Percentiles rank a stretch among this genome's conserved stretches.
phyloP scores from a whole-genome alignment of 2,888 invertebrate genomes.

The Strigamia transsilvanica region DNA sequence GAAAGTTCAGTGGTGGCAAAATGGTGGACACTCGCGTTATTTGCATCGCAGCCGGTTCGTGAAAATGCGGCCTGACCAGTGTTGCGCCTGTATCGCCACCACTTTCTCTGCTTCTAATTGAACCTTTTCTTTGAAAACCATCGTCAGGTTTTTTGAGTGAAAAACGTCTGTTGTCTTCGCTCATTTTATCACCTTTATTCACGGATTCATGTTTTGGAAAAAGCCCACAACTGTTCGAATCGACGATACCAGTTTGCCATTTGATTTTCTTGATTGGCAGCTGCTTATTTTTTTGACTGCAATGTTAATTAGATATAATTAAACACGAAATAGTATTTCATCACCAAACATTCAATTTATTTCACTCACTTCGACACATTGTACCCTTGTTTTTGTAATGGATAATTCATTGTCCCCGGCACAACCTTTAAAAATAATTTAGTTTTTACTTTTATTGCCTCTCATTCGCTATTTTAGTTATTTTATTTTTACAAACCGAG shows the following conservation, averaged over 20 bases:
- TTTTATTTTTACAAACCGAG: constrained; percentile 4
- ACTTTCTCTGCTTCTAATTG: constrained; percentile 1
- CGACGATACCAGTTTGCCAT: constrained; percentile 19
- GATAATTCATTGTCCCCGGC: not conserved
- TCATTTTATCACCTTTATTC: constrained; percentile 6
- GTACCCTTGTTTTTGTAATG: not conserved
- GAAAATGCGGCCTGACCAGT: not conserved
- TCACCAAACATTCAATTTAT: too few relatives aligned
- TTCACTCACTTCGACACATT: not conserved
- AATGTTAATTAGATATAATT: too few relatives aligned
- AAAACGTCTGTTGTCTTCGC: not conserved
- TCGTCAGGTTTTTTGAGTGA: not conserved
- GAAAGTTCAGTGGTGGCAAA: constrained; percentile 4
- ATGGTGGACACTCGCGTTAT: not conserved
- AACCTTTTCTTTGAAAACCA: not conserved
- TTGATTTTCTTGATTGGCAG: not conserved
- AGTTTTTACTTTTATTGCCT: not conserved
- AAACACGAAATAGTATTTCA: too few relatives aligned
- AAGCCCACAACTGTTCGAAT: constrained; percentile 36
- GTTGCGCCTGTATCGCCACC: not conserved
- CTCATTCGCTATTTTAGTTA: not conserved
- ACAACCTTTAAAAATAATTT: not conserved
- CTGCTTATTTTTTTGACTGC: not conserved
- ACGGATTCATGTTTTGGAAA: not conserved
- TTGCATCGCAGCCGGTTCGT: not conserved